Conservation (phyloP, 2,797 vertebrate species). For the Rhabdophis nuchalis region DNA sequence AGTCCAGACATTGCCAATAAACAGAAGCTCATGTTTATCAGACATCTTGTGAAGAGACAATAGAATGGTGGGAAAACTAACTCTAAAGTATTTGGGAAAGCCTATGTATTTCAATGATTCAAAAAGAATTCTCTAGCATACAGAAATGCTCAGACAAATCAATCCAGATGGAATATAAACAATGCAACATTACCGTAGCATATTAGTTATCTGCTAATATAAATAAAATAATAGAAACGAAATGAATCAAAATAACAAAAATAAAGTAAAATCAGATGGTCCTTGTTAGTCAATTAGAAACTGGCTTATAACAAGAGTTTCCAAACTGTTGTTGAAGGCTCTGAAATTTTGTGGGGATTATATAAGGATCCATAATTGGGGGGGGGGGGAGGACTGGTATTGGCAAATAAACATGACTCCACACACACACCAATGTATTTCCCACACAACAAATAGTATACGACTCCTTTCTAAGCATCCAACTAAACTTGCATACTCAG, state of each 20-base stretch:
- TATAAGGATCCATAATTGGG: neutral
- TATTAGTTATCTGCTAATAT: neutral
- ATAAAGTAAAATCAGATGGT: neutral
- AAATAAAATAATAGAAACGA: neutral
- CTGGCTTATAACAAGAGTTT: neutral
- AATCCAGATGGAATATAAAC: neutral
- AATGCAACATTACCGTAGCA: neutral
- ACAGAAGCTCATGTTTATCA: slow-evolving; percentile 3
- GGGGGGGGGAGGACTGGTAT: neutral
- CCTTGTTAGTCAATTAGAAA: neutral
- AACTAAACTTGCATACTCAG: neutral
- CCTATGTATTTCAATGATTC: neutral
- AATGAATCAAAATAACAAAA: neutral
- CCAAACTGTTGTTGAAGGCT: neutral
- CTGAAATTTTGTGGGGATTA: neutral
- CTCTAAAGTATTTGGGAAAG: neutral
- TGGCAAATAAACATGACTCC: neutral
- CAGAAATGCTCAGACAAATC: neutral
- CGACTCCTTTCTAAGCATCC: neutral
- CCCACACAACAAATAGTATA: neutral
- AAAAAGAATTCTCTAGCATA: neutral
- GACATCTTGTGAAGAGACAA: neutral
- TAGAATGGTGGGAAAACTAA: neutral
- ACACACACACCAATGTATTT: neutral
- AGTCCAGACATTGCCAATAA: slow-evolving; percentile 15